phyloP scores from a whole-genome alignment of 2,888 invertebrate species.

The Papilio gigon region DNA sequence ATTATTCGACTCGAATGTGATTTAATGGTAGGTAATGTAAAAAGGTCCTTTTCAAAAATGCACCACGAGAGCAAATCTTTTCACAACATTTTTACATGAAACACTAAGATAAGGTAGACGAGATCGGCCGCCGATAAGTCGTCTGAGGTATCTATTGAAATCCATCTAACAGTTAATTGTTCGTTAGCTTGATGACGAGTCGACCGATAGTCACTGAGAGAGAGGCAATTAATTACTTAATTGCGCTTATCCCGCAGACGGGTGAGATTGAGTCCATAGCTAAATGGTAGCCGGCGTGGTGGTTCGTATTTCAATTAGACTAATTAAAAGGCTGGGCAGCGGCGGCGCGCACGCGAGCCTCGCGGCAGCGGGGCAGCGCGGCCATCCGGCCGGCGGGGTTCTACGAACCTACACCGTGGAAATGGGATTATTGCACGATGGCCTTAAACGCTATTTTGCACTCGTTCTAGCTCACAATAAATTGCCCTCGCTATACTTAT shows the following conservation, averaged over 20 bases:
- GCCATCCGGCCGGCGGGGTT: constrained; percentile 57
- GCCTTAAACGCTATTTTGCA: constrained; percentile 68
- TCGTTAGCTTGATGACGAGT: constrained; percentile 10
- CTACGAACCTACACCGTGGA: constrained; percentile 75
- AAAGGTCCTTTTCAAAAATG: constrained; percentile 49
- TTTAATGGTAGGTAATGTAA: constrained; percentile 36
- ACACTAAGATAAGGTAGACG: neutral
- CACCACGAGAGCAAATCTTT: constrained; percentile 47
- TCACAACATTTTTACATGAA: constrained; percentile 26
- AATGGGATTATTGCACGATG: constrained; percentile 76
- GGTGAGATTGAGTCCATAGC: constrained; percentile 47
- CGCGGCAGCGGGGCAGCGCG: constrained; percentile 44
- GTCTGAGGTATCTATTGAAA: constrained; percentile 1
- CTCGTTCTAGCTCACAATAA: constrained; percentile 60
- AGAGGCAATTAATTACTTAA: constrained; percentile 36
- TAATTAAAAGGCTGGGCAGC: constrained; percentile 60
- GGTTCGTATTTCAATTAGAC: constrained; percentile 68
- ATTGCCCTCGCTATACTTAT: constrained; percentile 47
- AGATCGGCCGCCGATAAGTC: neutral
- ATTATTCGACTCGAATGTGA: constrained; percentile 35
- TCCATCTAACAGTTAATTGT: constrained; percentile 18
- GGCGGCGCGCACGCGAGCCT: constrained; percentile 62
- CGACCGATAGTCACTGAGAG: neutral
- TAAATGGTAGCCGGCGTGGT: constrained; percentile 50
- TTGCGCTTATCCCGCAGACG: constrained; percentile 42